Evolutionary conservation across 2,888 invertebrate species (phyloP).

Genomic region (Ommatoiulus sabulosus): DNA sequence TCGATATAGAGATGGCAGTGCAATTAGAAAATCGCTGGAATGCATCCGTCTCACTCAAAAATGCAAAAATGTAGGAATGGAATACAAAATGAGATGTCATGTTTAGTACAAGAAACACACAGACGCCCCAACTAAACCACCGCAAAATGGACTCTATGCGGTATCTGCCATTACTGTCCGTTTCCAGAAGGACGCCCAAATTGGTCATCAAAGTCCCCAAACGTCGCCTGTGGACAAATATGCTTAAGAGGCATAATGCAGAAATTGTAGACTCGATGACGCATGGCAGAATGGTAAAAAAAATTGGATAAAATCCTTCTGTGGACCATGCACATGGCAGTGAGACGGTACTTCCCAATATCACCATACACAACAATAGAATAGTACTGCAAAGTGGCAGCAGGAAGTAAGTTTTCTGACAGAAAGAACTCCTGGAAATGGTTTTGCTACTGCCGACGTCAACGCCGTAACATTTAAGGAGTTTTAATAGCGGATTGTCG

Average conservation of each 20-base stretch:
- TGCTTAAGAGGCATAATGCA: background rate
- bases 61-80: background rate
- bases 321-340: constrained; percentile 18
- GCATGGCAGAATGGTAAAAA: background rate
- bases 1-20: background rate
- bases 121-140: background rate
- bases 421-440: background rate
- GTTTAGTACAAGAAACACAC: background rate
- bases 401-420: background rate
- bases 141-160: background rate
- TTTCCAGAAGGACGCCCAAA: background rate
- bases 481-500: background rate
- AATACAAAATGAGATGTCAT: background rate
- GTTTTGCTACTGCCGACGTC: background rate
- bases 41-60: background rate
- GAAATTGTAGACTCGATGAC: background rate
- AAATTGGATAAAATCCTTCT: background rate
- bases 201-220: background rate
- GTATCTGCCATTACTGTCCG: background rate
- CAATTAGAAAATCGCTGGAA: background rate
- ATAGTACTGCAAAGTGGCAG: background rate
- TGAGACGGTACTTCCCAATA: background rate
- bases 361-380: background rate
- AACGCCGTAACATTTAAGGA: background rate
- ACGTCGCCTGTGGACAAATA: background rate